Evolutionary conservation across 2,797 vertebrate species (phyloP).

Genomic region (Mergus octosetaceus): DNA sequence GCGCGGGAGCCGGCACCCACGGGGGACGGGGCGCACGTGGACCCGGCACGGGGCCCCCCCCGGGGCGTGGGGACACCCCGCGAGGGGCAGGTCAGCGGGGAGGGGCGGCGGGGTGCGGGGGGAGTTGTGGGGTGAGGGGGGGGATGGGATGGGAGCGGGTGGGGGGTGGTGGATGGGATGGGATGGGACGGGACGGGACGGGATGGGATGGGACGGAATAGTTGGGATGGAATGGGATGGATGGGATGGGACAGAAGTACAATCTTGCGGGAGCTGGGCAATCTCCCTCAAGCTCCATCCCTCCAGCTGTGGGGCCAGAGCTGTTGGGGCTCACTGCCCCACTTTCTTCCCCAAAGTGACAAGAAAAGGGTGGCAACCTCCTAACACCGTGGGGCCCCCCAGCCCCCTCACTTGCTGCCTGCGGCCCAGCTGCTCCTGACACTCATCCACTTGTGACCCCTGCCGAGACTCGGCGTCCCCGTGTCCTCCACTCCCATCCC

Average conservation of each 20-base stretch:
- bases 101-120: too few species aligned
- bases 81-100: too few species aligned
- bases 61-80: background rate
- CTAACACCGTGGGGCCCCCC: accelerated
- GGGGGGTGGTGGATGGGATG: background rate
- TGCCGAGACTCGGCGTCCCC: background rate
- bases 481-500: accelerated
- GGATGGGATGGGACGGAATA: too few species aligned
- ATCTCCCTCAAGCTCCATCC: background rate
- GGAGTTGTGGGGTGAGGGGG: too few species aligned
- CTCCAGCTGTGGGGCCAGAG: background rate
- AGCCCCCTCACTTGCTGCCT: background rate
- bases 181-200: too few species aligned
- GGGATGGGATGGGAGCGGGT: background rate
- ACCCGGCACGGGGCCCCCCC: too few species aligned
- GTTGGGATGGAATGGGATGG: background rate
- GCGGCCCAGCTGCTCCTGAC: background rate
- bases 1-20: background rate
- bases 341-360: background rate
- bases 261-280: background rate
- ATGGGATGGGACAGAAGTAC: background rate
- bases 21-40: background rate
- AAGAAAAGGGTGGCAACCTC: background rate
- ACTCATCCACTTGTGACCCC: too few species aligned
- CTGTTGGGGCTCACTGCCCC: accelerated